Base-by-base conservation (phyloP, 2,888 invertebrate species). In the Netelia inedita region DNA sequence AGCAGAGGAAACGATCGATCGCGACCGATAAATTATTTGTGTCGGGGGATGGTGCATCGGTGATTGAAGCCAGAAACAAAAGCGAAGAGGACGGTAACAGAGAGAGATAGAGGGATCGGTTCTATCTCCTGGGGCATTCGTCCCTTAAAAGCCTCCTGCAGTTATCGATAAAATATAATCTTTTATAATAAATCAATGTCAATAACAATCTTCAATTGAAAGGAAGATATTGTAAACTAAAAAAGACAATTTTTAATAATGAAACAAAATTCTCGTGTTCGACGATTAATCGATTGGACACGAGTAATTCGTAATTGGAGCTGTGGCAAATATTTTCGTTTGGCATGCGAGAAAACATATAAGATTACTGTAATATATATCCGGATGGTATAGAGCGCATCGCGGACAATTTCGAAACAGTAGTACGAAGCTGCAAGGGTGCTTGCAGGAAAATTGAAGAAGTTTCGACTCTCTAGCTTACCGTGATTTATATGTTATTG, bases 401-500 rank as follows among this genome's bases (percentile, higher is more conserved):
- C 65, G 68, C 16, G 57, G 57, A 68, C 57, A 50, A 68, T 78
- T 68, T 69, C 35, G 76, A 68, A 68, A 61, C 69, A 69, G 46
- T 35, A 14, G 68, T 61, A 50, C 59, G 55, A 46, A 16, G 10
- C 46, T 35, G 43, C 53, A 71, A 68, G 72, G 80, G 80, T 80
- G 83, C 83, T 83, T 59, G 80, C 76, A 72, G 68, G 71, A 79
- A 80, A 80, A 83, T 83, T 83, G 83, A 79, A 83, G 50, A 83
- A 83, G 83, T 83, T 83, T 83, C 74, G 65, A 79, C 71, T 85
- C 59, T 19, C 75, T 65, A 41, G 63, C 78, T 82, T 68, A 59
- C 53, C 11, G 85, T 78, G 85, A 85, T 76, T 76, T 82, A 79
- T 79, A 79, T 83, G 79, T 86, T 81, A 83, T 83, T 79, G 83